Conservation (phyloP, 2,113 vertebrate species). For the Bubalus kerabau region DNA sequence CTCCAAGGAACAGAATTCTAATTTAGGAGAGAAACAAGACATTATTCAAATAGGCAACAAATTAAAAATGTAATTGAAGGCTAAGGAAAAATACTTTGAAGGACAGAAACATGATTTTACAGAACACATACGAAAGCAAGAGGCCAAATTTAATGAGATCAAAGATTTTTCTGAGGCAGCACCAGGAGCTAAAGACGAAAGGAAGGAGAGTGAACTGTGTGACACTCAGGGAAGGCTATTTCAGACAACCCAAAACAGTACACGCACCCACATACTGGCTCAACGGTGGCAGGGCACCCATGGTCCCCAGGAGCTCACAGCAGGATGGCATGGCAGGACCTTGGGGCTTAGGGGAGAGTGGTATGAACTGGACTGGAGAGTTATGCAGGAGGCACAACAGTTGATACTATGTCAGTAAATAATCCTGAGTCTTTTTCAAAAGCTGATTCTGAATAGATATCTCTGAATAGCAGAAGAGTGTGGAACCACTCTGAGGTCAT, state of each 20-base stretch:
- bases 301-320: neutral
- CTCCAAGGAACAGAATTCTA: neutral
- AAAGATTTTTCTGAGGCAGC: neutral
- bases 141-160: neutral
- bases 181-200: neutral
- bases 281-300: neutral
- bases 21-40: neutral
- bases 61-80: neutral
- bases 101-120: neutral
- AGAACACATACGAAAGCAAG: neutral
- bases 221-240: neutral
- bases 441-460: neutral
- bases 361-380: too few relatives aligned
- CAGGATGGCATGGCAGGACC: neutral
- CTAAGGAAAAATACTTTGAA: neutral
- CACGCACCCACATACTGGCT: too few relatives aligned
- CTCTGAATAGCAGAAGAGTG: neutral
- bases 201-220: neutral
- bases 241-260: neutral
- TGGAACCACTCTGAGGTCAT: neutral
- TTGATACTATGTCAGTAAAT: neutral
- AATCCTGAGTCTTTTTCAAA: neutral
- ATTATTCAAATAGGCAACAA: neutral
- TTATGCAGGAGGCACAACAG: fast-evolving
- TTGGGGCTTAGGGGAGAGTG: neutral